Conservation (phyloP, 1,140 invertebrate genomes). For the Tetramorium alpestre region DNA sequence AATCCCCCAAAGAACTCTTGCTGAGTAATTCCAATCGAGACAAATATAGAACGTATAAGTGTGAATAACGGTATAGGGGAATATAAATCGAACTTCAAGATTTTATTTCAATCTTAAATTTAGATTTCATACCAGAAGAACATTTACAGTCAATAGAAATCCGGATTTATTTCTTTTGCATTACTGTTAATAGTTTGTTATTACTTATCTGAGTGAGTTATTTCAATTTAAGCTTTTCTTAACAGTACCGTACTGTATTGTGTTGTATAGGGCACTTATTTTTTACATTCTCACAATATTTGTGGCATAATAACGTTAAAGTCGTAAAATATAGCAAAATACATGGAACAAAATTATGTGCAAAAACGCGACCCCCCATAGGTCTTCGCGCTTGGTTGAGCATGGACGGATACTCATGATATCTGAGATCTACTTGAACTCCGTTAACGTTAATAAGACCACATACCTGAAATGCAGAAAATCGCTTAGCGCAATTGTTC, state of each 20-base stretch:
- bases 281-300: neutral
- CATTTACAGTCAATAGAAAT: neutral
- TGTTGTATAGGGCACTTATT: neutral
- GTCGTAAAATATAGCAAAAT: constrained; percentile 11
- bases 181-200: neutral
- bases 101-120: constrained; percentile 1
- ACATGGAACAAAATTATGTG: constrained; percentile 1
- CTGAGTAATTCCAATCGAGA: constrained; percentile 2
- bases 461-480: constrained; percentile 28
- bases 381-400: constrained; percentile 15
- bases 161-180: neutral
- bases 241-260: neutral
- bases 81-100: neutral
- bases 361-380: neutral
- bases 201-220: neutral
- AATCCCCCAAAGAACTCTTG: neutral
- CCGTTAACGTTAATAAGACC: constrained; percentile 20
- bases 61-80: neutral
- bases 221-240: neutral
- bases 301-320: neutral
- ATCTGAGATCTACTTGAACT: constrained; percentile 26
- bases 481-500: constrained; percentile 29
- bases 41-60: neutral
- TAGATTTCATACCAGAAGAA: neutral
- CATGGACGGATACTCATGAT: neutral